Percentiles rank a stretch among this genome's conserved stretches.
phyloP scores from a whole-genome alignment of 64 coral and sea anemone genomes.

The Hydrozoanthus tunicans region DNA sequence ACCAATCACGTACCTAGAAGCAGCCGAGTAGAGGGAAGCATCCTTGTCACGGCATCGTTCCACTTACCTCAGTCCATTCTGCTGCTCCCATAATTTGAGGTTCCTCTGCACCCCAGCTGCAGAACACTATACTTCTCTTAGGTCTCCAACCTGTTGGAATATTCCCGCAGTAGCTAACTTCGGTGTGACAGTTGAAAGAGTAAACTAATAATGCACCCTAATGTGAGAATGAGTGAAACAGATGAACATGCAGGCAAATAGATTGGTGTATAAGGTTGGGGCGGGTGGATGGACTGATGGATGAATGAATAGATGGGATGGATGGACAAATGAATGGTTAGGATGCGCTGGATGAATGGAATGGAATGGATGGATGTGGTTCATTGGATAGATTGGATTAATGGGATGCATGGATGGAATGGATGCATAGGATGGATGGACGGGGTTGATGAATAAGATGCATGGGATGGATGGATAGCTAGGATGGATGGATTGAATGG shows the following conservation, averaged over 20 bases:
- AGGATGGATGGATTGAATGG: neutral
- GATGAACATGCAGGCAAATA: neutral
- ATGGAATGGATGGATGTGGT: neutral
- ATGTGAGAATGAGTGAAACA: neutral
- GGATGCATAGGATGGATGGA: neutral
- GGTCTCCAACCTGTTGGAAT: conserved; percentile 80
- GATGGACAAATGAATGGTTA: neutral
- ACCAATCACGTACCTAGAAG: too few relatives aligned
- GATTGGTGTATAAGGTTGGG: neutral
- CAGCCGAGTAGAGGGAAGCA: neutral
- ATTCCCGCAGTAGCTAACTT: too few relatives aligned
- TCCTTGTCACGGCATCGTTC: neutral
- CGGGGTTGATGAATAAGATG: neutral
- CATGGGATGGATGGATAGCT: neutral
- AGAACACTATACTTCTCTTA: conserved; percentile 76
- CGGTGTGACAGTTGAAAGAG: too few relatives aligned
- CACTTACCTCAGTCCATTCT: conserved; percentile 82
- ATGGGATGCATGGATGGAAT: neutral
- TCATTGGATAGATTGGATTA: neutral
- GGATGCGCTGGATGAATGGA: neutral
- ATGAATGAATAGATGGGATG: neutral
- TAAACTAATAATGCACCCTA: neutral
- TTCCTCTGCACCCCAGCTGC: conserved; percentile 97
- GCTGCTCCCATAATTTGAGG: conserved; percentile 84
- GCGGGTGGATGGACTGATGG: neutral